Conservation (phyloP, 2,113 vertebrate species). For the Natator depressus region DNA sequence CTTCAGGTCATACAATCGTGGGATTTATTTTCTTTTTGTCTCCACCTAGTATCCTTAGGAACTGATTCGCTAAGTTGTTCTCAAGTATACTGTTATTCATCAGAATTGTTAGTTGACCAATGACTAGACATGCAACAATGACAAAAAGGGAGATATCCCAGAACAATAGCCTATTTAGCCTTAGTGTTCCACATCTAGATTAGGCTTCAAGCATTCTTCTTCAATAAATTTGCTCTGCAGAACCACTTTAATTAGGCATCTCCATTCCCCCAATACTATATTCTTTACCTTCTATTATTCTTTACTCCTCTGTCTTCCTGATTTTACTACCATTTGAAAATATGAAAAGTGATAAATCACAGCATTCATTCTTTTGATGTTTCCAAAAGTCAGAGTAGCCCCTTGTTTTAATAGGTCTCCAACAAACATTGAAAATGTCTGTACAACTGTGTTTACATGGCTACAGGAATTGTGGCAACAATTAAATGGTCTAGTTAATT, state of each 20-base stretch:
- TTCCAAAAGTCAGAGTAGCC: background rate
- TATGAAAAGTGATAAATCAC: background rate
- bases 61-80: background rate
- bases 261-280: background rate
- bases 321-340: background rate
- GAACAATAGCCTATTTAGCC: background rate
- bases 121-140: background rate
- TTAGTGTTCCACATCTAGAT: background rate
- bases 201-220: background rate
- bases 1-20: background rate
- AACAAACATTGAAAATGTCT: conserved; percentile 19
- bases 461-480: background rate
- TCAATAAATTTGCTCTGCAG: background rate
- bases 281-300: background rate
- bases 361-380: conserved; percentile 36
- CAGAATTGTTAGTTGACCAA: background rate
- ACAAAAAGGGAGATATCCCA: background rate
- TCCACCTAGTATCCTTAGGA: background rate
- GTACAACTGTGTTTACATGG: background rate
- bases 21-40: background rate
- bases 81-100: background rate
- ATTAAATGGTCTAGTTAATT: conserved; percentile 37
- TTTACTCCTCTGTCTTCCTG: background rate
- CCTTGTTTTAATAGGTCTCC: conserved; percentile 12
- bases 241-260: background rate